Evolutionary conservation across 2,797 vertebrate species (phyloP), one percentile per base, ranked within the genome.

Genomic region (Clarias pachynema): DNA sequence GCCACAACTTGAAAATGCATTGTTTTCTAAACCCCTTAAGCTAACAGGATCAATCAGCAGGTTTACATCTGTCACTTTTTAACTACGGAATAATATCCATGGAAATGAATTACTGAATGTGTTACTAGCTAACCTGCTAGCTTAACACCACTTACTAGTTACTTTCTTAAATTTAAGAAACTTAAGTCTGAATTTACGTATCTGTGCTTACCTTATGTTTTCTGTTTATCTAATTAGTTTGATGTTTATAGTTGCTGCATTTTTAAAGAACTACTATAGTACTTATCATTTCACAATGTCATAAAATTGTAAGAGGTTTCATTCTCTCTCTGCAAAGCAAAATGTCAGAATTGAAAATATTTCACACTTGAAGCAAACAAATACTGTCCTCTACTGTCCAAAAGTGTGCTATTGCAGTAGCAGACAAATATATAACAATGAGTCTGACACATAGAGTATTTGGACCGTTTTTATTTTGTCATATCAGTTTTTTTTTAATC

Each of bases 321-420:
- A 75, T 31, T 79, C 12, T 79, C 60, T 65, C 59, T 29, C n/a
- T 29, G 7, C 26, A 75, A 31, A 75, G 24, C n/a, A 66, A n/a
- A 57, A 59, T 59, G n/a, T 68, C 16, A 24, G 14, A 22, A 53
- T 29, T n/a, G 0, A 16, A n/a, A 40, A 62, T 63, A 22, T 31
- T 29, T 20, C 53, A 40, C 49, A 60, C 18, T 69, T 62, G 65
- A 49, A 2, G n/a, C 63, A 31, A 83, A 78, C 65, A 62, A 62
- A n/a, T 62, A 83, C 83, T 88, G 88, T 68, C 85, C 83, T 72
- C 88, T 66, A 68, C 70, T 85, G 88, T 62, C 29, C 49, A 77
- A 29, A 49, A 14, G 12, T 15, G 22, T 37, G n/a, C 53, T 31
- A 60, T 4, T 77, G 49, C 82, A 75, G 3, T 53, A 49, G 6